These are phyloP conservation scores for Coluber constrictor DNA, from an alignment of 2,797 vertebrate genomes.

Conservation along the genomic window DNA sequence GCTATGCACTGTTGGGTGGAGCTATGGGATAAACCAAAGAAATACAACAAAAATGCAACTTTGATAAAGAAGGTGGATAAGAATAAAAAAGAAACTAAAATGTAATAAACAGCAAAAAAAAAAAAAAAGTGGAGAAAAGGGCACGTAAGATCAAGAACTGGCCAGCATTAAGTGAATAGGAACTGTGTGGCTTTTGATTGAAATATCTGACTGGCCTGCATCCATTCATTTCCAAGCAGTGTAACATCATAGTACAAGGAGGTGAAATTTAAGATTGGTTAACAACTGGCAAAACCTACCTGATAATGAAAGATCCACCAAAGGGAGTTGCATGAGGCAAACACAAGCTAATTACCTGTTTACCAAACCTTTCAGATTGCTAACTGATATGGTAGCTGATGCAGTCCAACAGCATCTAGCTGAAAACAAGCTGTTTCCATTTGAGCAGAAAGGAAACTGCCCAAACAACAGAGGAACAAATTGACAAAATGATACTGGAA, in stretches of 20 bases:
- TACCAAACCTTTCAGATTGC: not conserved
- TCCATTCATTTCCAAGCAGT: not conserved
- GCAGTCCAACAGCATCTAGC: not conserved
- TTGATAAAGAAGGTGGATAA: not conserved
- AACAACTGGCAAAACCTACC: not conserved
- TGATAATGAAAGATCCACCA: not conserved
- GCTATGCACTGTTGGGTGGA: not conserved
- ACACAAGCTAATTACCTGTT: not conserved
- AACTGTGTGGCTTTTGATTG: not conserved
- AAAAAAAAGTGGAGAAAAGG: not conserved
- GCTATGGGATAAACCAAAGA: not conserved
- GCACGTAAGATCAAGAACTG: not conserved
- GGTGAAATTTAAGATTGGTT: not conserved
- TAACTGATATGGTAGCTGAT: not conserved
- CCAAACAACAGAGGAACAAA: not conserved
- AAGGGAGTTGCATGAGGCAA: not conserved
- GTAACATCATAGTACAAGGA: not conserved
- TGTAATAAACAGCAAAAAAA: not conserved
- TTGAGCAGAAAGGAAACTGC: not conserved
- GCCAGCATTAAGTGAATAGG: not conserved
- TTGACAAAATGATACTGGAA: not conserved
- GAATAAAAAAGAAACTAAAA: not conserved
- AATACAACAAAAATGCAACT: not conserved
- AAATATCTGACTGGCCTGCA: not conserved
- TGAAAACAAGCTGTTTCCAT: not conserved